Conservation (phyloP, 2,888 invertebrate genomes). For the Leucophenga maculata region DNA sequence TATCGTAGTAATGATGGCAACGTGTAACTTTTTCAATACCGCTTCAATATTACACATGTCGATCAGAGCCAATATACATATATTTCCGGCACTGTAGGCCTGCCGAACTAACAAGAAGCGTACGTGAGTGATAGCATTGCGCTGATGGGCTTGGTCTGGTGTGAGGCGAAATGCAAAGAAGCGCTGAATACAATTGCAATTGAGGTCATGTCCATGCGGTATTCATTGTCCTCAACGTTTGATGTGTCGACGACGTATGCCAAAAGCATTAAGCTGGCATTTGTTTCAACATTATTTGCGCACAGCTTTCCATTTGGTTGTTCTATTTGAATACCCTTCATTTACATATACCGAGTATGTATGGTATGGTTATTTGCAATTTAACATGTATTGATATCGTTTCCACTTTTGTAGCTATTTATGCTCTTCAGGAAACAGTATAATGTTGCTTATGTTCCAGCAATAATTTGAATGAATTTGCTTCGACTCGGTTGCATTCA, state of each 20-base stretch:
- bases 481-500: too few species aligned
- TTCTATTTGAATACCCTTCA: neutral
- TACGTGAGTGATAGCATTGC: neutral
- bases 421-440: too few species aligned
- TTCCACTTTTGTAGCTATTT: too few species aligned
- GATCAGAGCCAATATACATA: neutral
- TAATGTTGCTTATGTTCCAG: too few species aligned
- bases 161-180: neutral
- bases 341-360: neutral
- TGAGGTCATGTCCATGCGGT: slow-evolving; percentile 67
- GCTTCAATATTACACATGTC: slow-evolving; percentile 16
- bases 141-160: too few species aligned
- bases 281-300: slow-evolving; percentile 49
- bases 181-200: slow-evolving; percentile 44
- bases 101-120: too few species aligned
- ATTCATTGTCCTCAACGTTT: slow-evolving; percentile 53
- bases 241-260: slow-evolving; percentile 44
- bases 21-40: slow-evolving; percentile 44
- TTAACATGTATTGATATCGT: too few species aligned
- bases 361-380: neutral
- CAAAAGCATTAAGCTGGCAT: slow-evolving; percentile 61
- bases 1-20: slow-evolving; percentile 44
- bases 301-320: neutral
- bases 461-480: too few species aligned
- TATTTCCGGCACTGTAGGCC: neutral